Conservation (phyloP, 1,140 invertebrate species). For the Drosophila miranda region DNA sequence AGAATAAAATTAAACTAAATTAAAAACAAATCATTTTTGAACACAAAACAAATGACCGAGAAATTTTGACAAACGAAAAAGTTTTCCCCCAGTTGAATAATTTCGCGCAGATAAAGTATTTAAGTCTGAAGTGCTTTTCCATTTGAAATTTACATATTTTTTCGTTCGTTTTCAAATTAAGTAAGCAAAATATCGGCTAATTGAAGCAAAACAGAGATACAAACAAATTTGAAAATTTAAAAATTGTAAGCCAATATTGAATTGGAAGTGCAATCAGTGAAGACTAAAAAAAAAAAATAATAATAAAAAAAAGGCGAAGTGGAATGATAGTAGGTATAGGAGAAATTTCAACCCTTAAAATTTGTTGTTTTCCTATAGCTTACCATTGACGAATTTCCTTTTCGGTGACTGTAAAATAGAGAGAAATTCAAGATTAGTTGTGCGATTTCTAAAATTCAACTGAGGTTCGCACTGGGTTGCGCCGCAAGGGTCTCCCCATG, state of each 20-base stretch:
- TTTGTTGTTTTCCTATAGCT: slow-evolving; percentile 78
- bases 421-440: slow-evolving; percentile 24
- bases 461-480: slow-evolving; percentile 18
- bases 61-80: slow-evolving; percentile 35
- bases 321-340: too few species aligned
- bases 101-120: background rate
- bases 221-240: too few species aligned
- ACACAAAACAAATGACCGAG: slow-evolving; percentile 28
- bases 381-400: slow-evolving; percentile 93
- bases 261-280: too few species aligned
- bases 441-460: slow-evolving; percentile 16
- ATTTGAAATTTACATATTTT: too few species aligned
- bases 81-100: slow-evolving; percentile 19
- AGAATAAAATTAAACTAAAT: slow-evolving; percentile 21
- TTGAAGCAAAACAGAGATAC: too few species aligned
- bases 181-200: too few species aligned
- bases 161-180: too few species aligned
- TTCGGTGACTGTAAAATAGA: slow-evolving; percentile 88
- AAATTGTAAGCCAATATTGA: too few species aligned
- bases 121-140: too few species aligned
- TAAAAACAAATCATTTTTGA: slow-evolving; percentile 33
- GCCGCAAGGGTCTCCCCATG: background rate
- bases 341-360: background rate
- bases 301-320: too few species aligned
- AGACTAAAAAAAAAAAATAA: too few species aligned